Percentiles rank a stretch among this genome's conserved stretches.
Conservation (phyloP, 2,113 vertebrate species). For the Trogon surrucura region DNA sequence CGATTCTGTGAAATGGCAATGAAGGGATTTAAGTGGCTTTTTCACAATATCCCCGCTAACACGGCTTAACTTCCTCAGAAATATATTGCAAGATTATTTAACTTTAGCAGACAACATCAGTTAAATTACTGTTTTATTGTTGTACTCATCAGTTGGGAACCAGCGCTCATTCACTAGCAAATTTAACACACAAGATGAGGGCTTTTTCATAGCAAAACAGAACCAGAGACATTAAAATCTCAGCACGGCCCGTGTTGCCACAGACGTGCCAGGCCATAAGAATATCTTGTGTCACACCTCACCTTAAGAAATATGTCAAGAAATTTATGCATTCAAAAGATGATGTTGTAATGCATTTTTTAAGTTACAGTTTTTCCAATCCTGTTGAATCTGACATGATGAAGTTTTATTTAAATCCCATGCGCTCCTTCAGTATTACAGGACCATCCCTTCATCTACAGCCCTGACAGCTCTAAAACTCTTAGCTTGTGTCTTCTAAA, state of each 20-base stretch:
- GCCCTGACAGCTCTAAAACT: not conserved
- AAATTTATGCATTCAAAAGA: not conserved
- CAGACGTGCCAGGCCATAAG: not conserved
- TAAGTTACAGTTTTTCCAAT: not conserved
- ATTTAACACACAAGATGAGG: not conserved
- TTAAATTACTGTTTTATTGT: conserved; percentile 15
- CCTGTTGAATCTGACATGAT: not conserved
- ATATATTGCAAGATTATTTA: conserved; percentile 18
- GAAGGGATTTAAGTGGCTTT: not conserved
- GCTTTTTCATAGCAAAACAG: not conserved
- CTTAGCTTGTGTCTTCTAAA: not conserved
- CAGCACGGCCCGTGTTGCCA: not conserved
- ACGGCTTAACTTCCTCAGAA: not conserved
- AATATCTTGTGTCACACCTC: not conserved
- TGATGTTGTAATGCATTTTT: not conserved
- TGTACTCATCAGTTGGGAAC: not conserved
- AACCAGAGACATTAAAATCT: not conserved
- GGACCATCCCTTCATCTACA: not conserved
- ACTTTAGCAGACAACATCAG: conserved; percentile 3
- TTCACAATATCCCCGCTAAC: not conserved
- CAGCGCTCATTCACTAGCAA: not conserved
- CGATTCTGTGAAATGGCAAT: not conserved
- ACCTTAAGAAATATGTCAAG: not conserved
- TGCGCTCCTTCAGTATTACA: not conserved
- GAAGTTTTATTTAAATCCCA: not conserved